Evolutionary conservation across 2,888 invertebrate species (phyloP).

Genomic region (Oasisia sp.): DNA sequence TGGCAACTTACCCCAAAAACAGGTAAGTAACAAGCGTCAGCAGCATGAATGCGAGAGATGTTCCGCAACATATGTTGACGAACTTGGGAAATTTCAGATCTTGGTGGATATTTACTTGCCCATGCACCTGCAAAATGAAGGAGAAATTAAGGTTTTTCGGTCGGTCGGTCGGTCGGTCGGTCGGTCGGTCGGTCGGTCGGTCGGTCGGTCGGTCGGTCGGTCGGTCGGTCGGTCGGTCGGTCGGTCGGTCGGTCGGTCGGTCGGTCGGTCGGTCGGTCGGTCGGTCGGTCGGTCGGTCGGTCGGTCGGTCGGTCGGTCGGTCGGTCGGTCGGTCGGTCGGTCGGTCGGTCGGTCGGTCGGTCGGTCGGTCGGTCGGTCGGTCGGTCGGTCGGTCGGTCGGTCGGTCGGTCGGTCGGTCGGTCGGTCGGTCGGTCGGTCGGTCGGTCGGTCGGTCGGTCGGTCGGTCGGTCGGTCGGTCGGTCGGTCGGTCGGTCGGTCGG

Average conservation of each 20-base stretch:
- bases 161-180: not conserved
- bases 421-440: conserved; percentile 7
- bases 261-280: not conserved
- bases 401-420: not conserved
- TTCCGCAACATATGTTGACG: not conserved
- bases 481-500: not conserved
- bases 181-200: not conserved
- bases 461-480: not conserved
- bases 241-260: not conserved
- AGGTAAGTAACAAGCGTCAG: not conserved
- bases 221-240: not conserved
- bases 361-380: conserved; percentile 3
- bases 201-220: not conserved
- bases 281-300: not conserved
- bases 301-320: not conserved
- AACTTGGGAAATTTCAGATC: not conserved
- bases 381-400: not conserved
- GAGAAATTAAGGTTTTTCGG: not conserved
- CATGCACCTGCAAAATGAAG: not conserved
- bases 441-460: not conserved
- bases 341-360: conserved; percentile 11
- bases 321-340: conserved; percentile 17
- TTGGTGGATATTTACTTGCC: not conserved
- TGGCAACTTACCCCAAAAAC: not conserved
- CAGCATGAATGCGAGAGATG: not conserved